Percentiles rank a stretch among this genome's conserved stretches.
Evolutionary conservation across 1,140 invertebrate species (phyloP).

Genomic region (Drosophila auraria): DNA sequence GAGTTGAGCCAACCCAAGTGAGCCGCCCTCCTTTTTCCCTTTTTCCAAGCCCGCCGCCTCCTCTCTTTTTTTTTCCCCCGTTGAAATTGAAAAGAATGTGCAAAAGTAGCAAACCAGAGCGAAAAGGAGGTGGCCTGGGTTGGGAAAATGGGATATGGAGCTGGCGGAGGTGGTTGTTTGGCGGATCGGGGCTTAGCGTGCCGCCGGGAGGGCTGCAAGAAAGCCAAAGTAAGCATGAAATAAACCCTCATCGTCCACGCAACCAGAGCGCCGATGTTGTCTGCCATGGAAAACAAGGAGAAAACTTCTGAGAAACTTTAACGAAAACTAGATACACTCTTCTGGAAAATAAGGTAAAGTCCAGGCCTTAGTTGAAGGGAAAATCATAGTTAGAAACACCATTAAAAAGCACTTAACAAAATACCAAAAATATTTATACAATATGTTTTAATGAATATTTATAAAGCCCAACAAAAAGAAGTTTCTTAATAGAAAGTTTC

Average conservation of each 20-base stretch:
- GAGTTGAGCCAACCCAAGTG: conserved; percentile 62
- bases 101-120: conserved; percentile 75
- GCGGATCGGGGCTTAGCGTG: conserved; percentile 42
- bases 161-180: conserved; percentile 13
- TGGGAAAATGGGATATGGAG: conserved; percentile 6
- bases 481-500: not conserved
- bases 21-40: conserved; percentile 6
- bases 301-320: not conserved
- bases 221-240: conserved; percentile 80
- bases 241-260: conserved; percentile 76
- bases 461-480: too few species aligned
- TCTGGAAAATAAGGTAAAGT: not conserved
- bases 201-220: conserved; percentile 57
- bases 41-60: conserved; percentile 3
- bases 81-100: conserved; percentile 82
- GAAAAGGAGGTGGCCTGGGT: conserved; percentile 2
- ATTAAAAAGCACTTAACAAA: too few species aligned
- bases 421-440: not conserved
- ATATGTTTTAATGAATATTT: not conserved
- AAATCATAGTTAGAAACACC: not conserved
- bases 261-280: conserved; percentile 52
- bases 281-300: conserved; percentile 45
- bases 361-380: not conserved
- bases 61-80: conserved; percentile 17
- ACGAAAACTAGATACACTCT: conserved; percentile 18